Conservation (phyloP, 2,113 vertebrate species). For the Rynchops niger region DNA sequence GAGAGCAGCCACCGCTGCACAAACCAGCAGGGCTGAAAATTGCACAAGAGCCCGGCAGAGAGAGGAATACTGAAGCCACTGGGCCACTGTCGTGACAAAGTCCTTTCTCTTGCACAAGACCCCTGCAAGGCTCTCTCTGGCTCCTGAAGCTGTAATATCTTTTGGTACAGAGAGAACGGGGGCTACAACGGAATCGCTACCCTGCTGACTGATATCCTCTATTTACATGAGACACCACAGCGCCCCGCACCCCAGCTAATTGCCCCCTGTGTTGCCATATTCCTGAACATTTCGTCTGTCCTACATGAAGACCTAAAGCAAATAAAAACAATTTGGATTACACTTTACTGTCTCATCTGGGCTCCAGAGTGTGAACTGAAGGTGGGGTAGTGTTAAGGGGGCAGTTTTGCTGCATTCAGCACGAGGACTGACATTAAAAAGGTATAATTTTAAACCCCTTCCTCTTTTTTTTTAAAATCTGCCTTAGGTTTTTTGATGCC, state of each 20-base stretch:
- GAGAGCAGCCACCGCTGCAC: not conserved
- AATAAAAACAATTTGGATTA: not conserved
- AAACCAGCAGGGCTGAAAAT: not conserved
- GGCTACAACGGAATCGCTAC: not conserved
- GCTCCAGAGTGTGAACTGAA: not conserved
- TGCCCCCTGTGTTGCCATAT: not conserved
- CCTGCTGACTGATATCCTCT: not conserved
- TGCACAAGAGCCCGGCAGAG: not conserved
- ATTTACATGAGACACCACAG: not conserved
- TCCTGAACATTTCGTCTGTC: not conserved
- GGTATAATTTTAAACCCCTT: not conserved
- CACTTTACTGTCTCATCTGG: not conserved
- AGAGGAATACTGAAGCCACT: not conserved
- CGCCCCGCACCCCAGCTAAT: too few relatives aligned
- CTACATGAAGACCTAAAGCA: not conserved
- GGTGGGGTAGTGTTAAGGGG: not conserved
- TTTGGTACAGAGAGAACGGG: not conserved
- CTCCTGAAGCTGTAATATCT: not conserved
- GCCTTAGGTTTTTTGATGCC: not conserved
- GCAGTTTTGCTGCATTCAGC: not conserved
- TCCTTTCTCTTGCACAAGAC: not conserved
- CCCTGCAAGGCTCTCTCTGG: not conserved
- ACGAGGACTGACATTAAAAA: not conserved
- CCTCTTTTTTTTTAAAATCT: not conserved
- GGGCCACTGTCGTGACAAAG: not conserved